A percentile compares a stretch with the other conserved stretches of the same genome.
Evolutionary conservation across 23 tunicate genomes (phyloP).

Genomic region (Trididemnum clinides): DNA sequence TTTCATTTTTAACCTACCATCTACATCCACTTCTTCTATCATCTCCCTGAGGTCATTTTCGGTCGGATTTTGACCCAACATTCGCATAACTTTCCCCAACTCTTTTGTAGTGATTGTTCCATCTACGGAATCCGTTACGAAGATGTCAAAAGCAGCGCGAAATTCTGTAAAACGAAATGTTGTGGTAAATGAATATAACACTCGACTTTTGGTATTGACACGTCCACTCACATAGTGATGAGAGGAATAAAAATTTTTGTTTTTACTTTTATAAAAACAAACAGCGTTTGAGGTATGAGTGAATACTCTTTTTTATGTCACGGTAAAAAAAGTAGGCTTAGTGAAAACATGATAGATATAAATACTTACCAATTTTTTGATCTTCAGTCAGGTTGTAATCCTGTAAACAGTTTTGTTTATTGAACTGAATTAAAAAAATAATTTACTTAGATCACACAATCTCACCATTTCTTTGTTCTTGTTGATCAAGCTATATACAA

Average conservation of each 20-base stretch:
- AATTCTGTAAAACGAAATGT: constrained; percentile 56
- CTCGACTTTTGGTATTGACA: too few relatives aligned
- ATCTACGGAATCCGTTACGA: constrained; percentile 86
- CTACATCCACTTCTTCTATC: constrained; percentile 93
- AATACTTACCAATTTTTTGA: constrained; percentile 16
- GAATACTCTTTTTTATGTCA: too few relatives aligned
- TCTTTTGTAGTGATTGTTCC: constrained; percentile 91
- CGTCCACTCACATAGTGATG: too few relatives aligned
- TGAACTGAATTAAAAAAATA: neutral
- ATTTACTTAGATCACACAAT: neutral
- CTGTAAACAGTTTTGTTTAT: neutral
- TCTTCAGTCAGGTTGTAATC: constrained; percentile 27
- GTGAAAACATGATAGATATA: too few relatives aligned
- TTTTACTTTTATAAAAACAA: too few relatives aligned
- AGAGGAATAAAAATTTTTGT: too few relatives aligned
- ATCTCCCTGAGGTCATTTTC: constrained; percentile 90
- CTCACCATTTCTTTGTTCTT: constrained; percentile 39
- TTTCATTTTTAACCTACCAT: constrained; percentile 49
- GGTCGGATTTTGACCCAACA: constrained; percentile 92
- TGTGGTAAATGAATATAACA: neutral
- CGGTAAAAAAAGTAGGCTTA: too few relatives aligned
- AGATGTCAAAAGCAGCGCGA: constrained; percentile 89
- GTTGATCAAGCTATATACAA: too few relatives aligned
- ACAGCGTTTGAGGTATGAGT: too few relatives aligned
- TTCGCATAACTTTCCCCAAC: constrained; percentile 81